Base-by-base conservation (phyloP, 1,140 invertebrate species). In the Drosophila truncata region DNA sequence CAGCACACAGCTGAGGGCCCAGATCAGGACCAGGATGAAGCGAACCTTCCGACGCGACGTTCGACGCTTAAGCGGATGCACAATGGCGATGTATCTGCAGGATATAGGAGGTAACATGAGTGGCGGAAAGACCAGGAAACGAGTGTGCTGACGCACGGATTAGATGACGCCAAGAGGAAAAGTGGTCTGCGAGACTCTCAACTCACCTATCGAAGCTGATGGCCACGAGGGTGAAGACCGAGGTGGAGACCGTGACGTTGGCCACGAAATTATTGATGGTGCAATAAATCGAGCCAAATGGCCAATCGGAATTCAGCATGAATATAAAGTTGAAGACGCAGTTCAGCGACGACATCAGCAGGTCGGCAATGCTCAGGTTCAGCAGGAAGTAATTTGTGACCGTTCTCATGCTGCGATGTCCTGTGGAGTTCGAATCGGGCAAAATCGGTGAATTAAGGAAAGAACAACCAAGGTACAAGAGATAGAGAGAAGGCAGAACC, bases 341-440 rank as follows among this genome's bases (percentile, higher is more conserved):
- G 93, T 99, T 99, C 63, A 99, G 94, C 0, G 97, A 96, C 0
- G 98, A 97, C 84, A 98, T 97, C 94, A 99, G 95, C 23, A 97
- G 95, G 93, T 99, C 98, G 16, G 98, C 98, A 23, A 98, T 95
- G 65, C 97, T 98, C 47, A 99, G 93, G 92, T 99, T 99, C n/a
- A 99, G 96, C 49, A 99, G 93, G 92, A 99, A 98, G 91, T 99
- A 99, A 93, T 99, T 99, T 52, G 98, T 99, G 4, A 99, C 97
- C 0, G 98, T 98, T 49, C 98, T 93, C 98, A 99, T 99, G 62
- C 97, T 94, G 69, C 97, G 95, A 93, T 98, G 97, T 52, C 95
- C 95, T 95, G 93, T 73, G 91, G 44, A 59, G 66, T 18, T 23
- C 25, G 9, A 49, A 13, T 14, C 14, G 25, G 44, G 13, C 6